Conservation (phyloP, 2,888 invertebrate genomes). For the Boloria euphrosyne region DNA sequence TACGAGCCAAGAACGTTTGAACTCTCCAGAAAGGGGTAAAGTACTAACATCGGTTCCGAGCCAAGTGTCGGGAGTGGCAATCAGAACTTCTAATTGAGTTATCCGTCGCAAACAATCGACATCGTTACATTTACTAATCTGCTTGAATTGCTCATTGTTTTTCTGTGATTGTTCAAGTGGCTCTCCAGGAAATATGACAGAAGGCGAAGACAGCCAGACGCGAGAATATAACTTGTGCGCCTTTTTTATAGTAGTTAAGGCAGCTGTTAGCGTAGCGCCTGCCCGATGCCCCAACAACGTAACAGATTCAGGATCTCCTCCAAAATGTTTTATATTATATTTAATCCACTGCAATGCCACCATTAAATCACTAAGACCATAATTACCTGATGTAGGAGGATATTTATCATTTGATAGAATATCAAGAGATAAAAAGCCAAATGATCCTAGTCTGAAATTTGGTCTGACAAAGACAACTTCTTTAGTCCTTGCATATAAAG, state of each 20-base stretch:
- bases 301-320: conserved; percentile 89
- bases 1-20: conserved; percentile 88
- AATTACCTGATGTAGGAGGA: conserved; percentile 91
- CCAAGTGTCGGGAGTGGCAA: conserved; percentile 89
- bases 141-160: conserved; percentile 84
- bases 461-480: conserved; percentile 94
- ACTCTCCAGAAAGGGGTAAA: conserved; percentile 84
- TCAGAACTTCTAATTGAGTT: conserved; percentile 82
- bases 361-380: conserved; percentile 91
- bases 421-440: conserved; percentile 91
- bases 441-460: conserved; percentile 90
- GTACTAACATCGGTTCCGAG: conserved; percentile 81
- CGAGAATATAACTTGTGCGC: conserved; percentile 87
- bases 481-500: conserved; percentile 87
- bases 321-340: conserved; percentile 91
- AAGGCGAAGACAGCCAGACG: conserved; percentile 91
- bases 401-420: conserved; percentile 86
- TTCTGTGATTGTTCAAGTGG: conserved; percentile 83
- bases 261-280: conserved; percentile 91
- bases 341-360: conserved; percentile 90
- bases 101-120: conserved; percentile 82
- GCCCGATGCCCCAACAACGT: conserved; percentile 93
- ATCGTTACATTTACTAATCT: conserved; percentile 79
- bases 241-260: conserved; percentile 84
- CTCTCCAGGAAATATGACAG: conserved; percentile 87